Conservation (phyloP, 2,888 invertebrate genomes). For the Dysmachus trigonus region DNA sequence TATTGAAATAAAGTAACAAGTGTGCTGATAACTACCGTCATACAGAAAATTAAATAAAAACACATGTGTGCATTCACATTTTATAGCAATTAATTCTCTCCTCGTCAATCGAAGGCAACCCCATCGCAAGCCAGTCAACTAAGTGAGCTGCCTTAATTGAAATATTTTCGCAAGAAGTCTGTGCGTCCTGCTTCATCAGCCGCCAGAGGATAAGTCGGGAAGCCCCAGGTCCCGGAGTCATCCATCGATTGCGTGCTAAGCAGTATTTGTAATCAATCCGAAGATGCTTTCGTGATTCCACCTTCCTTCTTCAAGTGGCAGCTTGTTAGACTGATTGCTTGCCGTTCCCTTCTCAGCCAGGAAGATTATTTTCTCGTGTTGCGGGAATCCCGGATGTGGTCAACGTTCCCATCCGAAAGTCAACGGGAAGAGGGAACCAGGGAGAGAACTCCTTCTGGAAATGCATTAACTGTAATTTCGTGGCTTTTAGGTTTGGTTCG, state of each 20-base stretch:
- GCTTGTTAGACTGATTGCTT: constrained; percentile 5
- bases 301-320: background rate
- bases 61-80: background rate
- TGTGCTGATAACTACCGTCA: background rate
- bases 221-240: background rate
- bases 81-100: background rate
- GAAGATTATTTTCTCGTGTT: background rate
- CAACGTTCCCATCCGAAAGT: background rate
- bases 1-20: background rate
- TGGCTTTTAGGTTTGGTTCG: constrained; percentile 1
- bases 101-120: background rate
- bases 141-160: background rate
- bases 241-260: background rate
- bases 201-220: background rate
- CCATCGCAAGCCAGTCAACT: background rate
- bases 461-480: constrained; percentile 27
- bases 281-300: background rate
- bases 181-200: background rate
- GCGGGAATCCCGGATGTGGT: constrained; percentile 23
- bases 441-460: background rate
- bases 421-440: background rate
- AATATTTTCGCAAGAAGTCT: background rate
- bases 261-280: constrained; percentile 1
- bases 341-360: background rate
- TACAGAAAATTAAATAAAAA: background rate